Evolutionary conservation across 92 coral and sea anemone species (phyloP).

Genomic region (Parazoanthus atlanticus): DNA sequence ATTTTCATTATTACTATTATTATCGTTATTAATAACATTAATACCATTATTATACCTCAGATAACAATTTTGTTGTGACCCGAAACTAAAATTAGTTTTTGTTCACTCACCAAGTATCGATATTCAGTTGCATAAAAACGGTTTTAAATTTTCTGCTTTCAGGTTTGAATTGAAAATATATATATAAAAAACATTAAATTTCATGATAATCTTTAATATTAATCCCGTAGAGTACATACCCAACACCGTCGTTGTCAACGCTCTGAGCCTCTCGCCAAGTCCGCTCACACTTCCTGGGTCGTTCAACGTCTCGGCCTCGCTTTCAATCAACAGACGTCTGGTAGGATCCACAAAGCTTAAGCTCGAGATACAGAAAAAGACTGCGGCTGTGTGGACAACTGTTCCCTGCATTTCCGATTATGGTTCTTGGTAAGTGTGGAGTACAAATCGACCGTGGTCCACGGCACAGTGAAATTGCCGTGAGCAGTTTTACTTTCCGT

Average conservation of each 20-base stretch:
- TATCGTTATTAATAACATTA: no score
- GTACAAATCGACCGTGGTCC: not conserved
- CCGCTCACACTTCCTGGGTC: conserved; percentile 52
- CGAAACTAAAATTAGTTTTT: no score
- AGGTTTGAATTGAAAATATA: not conserved
- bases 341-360: conserved; percentile 42
- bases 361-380: conserved; percentile 47
- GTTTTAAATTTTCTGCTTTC: not conserved
- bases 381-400: conserved; percentile 17
- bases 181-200: no score
- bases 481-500: no score
- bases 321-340: conserved; percentile 48
- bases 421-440: conserved; percentile 58
- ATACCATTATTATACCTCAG: no score
- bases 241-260: conserved; percentile 46
- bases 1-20: no score
- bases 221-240: conserved; percentile 24
- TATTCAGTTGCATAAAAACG: not conserved
- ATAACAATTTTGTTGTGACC: no score
- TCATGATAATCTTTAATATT: no score
- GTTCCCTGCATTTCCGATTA: conserved; percentile 49
- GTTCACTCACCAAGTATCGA: no score
- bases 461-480: no score
- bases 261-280: conserved; percentile 42
- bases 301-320: conserved; percentile 37